Evolutionary conservation across 2,113 vertebrate species (phyloP).

Genomic region (Cathartes aura): DNA sequence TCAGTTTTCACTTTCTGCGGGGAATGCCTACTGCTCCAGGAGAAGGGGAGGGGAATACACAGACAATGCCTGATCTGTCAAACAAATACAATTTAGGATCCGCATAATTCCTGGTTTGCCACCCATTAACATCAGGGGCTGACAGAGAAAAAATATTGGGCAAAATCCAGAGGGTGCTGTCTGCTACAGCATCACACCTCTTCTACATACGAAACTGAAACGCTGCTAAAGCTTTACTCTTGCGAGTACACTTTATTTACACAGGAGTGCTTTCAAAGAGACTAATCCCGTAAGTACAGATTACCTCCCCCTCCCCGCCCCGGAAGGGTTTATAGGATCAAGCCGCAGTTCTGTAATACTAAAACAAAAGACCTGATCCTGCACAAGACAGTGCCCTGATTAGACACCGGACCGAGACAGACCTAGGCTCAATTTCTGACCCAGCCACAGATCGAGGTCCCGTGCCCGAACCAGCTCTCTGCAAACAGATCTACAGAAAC

Average conservation of each 20-base stretch:
- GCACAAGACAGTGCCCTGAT: not conserved
- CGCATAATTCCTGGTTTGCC: not conserved
- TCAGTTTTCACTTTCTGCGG: slow-evolving; percentile 54
- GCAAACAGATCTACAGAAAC: not conserved
- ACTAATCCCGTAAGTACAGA: slow-evolving; percentile 16
- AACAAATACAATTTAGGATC: not conserved
- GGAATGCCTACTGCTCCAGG: slow-evolving; percentile 35
- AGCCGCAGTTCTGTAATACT: not conserved
- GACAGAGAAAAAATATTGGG: not conserved
- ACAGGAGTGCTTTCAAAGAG: not conserved
- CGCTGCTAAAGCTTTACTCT: not conserved
- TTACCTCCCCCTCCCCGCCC: not conserved
- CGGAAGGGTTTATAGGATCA: slow-evolving; percentile 17
- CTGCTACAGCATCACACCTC: not conserved
- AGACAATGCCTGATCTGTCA: slow-evolving; percentile 36
- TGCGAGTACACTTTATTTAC: not conserved
- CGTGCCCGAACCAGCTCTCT: not conserved
- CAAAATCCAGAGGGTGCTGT: not conserved
- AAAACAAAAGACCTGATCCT: slow-evolving; percentile 27
- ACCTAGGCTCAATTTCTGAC: not conserved
- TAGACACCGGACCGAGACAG: not conserved
- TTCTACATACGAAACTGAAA: fast-evolving
- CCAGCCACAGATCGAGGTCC: not conserved
- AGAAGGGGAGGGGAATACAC: not conserved
- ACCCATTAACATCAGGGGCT: not conserved